phyloP scores from a whole-genome alignment of 2,113 vertebrate genomes.

The Greenwoodochromis staneri region DNA sequence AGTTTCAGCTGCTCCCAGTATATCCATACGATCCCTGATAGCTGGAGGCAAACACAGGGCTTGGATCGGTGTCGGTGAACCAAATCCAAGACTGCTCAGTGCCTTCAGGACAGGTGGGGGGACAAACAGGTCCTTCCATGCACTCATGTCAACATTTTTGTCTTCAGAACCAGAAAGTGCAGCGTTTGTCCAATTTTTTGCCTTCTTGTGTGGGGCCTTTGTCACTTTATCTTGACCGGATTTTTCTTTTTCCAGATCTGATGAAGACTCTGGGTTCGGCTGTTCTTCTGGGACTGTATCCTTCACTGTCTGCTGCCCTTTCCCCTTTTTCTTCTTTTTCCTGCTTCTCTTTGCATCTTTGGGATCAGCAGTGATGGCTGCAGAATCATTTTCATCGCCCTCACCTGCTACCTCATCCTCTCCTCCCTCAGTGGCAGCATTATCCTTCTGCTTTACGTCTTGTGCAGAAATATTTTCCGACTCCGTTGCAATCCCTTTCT shows the following conservation, averaged over 20 bases:
- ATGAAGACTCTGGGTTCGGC: neutral
- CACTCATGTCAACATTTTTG: constrained; percentile 75
- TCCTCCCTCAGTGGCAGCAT: neutral
- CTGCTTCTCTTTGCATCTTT: constrained; percentile 25
- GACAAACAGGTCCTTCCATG: constrained; percentile 90
- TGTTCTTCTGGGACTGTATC: neutral
- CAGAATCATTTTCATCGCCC: neutral
- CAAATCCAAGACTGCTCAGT: constrained; percentile 85
- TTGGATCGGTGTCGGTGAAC: constrained; percentile 89
- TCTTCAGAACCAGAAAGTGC: constrained; percentile 45
- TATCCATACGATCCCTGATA: constrained; percentile 88
- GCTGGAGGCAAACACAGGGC: constrained; percentile 85
- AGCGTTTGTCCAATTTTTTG: constrained; percentile 81
- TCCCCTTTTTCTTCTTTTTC: constrained; percentile 70
- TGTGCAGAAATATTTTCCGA: neutral
- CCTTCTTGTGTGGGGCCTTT: constrained; percentile 59
- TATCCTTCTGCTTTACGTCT: neutral
- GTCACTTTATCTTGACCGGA: neutral
- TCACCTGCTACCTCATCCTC: neutral
- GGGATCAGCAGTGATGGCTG: neutral
- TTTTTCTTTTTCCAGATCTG: neutral
- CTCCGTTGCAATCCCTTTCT: neutral
- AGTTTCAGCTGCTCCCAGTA: constrained; percentile 95
- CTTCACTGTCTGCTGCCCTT: constrained; percentile 33
- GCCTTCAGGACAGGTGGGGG: constrained; percentile 81